Conservation (phyloP, 2,888 invertebrate genomes). For the Tiliacea citrago region DNA sequence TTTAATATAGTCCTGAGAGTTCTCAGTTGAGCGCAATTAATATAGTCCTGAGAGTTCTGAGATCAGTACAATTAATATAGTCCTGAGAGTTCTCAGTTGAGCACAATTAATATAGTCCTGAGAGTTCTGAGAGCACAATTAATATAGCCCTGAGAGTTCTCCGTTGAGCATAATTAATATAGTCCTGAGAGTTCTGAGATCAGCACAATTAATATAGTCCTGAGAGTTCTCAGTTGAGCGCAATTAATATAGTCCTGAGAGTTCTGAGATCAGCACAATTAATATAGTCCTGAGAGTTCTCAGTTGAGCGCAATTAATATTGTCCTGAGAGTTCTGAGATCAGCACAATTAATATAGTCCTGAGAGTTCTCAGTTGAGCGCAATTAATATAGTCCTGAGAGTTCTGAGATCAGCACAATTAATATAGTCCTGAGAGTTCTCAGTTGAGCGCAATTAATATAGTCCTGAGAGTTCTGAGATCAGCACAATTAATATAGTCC, state of each 20-base stretch:
- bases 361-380: too few relatives aligned
- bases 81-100: too few relatives aligned
- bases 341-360: conserved; percentile 51
- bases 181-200: conserved; percentile 6
- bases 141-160: too few relatives aligned
- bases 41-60: conserved; percentile 19
- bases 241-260: conserved; percentile 42
- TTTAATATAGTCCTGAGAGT: conserved; percentile 55
- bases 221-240: too few relatives aligned
- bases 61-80: conserved; percentile 46
- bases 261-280: conserved; percentile 38
- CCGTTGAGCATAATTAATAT: conserved; percentile 49
- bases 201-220: conserved; percentile 51
- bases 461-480: conserved; percentile 6
- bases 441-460: conserved; percentile 47
- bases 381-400: conserved; percentile 42
- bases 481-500: conserved; percentile 51
- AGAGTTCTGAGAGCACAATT: conserved; percentile 37
- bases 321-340: conserved; percentile 6
- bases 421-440: too few relatives aligned
- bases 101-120: conserved; percentile 44
- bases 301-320: conserved; percentile 47
- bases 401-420: conserved; percentile 38
- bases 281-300: too few relatives aligned
- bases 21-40: conserved; percentile 46